Evolutionary conservation across 2,797 vertebrate genomes (phyloP), one percentile per base, ranked within the genome.

Genomic region (Chaunax sp.): DNA sequence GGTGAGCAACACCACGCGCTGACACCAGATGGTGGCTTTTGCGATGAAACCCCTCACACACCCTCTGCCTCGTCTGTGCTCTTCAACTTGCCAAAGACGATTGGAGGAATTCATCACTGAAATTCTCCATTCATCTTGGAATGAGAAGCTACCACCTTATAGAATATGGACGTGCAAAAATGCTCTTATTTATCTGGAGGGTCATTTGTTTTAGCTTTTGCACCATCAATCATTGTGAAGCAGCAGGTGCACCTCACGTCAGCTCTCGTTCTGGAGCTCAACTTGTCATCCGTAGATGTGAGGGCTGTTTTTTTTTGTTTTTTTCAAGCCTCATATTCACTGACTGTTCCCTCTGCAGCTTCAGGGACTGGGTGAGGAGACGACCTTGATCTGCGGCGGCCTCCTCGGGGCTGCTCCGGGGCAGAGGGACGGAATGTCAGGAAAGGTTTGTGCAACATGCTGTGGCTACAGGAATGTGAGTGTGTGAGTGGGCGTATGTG

Each of bases 21-120:
- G 79, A 89, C 87, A 92, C 84, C 92, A 93, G 92, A 93, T 93
- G 92, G 90, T 88, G 84, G 86, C 75, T 90, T 87, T 77, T 82
- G 83, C 78, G 25, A 68, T 55, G 78, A 82, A 86, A 70, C 79
- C 81, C 87, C 78, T 83, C 78, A 58, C 83, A 85, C 82, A 71
- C 82, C 57, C 81, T 80, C 77, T 82, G 81, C 63, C 76, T 82
- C 45, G 66, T 86, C 68, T 87, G 76, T 66, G 70, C 69, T 77
- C 64, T 22, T 53, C 51, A 47, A 72, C 69, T 74, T 81, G 76
- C 76, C 82, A 78, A 72, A 83, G 70, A 72, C 50, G 50, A 78
- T 79, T 74, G 55, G 38, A 75, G 54, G 35, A 69, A 77, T 68
- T 64, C 16, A 49, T 72, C 26, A 53, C 66, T 35, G 28, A 78